Percentiles rank a stretch among this genome's conserved stretches.
phyloP scores from a whole-genome alignment of 2,888 invertebrate genomes.

The Torymus tubicola region DNA sequence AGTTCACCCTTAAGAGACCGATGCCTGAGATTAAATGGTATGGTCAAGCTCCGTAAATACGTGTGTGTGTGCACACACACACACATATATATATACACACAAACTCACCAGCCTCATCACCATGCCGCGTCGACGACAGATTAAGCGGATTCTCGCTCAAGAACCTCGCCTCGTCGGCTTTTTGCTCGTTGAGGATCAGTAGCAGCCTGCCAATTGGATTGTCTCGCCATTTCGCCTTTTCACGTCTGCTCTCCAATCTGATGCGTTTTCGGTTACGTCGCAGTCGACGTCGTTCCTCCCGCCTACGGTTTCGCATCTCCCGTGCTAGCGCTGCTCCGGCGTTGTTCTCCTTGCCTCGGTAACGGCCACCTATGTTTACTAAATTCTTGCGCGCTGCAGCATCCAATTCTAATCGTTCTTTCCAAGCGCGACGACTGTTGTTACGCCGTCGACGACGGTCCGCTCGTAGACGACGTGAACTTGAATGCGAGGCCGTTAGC shows the following conservation, averaged over 20 bases:
- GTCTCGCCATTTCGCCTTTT: conserved; percentile 45
- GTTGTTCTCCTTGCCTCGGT: conserved; percentile 24
- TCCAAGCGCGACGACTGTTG: conserved; percentile 16
- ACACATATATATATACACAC: not conserved
- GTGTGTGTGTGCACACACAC: no score
- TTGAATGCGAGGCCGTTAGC: not conserved
- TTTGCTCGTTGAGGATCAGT: conserved; percentile 19
- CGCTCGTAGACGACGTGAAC: not conserved
- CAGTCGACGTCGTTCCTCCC: conserved; percentile 33
- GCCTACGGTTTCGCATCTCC: not conserved
- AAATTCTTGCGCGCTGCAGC: conserved; percentile 24
- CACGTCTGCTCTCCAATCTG: conserved; percentile 55
- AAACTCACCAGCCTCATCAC: conserved; percentile 21
- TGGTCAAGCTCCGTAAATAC: no score
- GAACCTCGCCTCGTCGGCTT: conserved; percentile 16
- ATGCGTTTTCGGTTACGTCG: conserved; percentile 29
- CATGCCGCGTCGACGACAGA: conserved; percentile 25
- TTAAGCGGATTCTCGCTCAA: conserved; percentile 51
- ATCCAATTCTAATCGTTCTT: not conserved
- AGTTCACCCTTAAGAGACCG: no score
- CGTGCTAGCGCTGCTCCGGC: conserved; percentile 23
- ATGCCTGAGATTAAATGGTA: no score
- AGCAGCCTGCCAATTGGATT: conserved; percentile 17
- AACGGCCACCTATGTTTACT: conserved; percentile 32
- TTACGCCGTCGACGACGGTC: conserved; percentile 37